Evolutionary conservation across 2,888 invertebrate genomes (phyloP).

Genomic region (Macrosoma leucophasiata): DNA sequence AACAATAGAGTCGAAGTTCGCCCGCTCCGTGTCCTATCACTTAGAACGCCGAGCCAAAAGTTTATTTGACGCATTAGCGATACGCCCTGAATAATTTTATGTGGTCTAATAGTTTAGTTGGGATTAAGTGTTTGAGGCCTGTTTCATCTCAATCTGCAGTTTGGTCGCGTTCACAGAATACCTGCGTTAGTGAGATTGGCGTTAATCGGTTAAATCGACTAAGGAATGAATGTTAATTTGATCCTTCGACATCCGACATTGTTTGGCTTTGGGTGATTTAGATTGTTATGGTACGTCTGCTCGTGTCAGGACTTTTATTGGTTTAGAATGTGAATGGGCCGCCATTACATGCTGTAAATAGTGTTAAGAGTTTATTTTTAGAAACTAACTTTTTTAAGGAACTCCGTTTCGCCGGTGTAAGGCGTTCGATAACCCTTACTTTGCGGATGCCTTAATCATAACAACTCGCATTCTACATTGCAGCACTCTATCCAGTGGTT

Average conservation of each 20-base stretch:
- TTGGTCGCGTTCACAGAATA: conserved; percentile 45
- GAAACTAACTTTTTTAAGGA: too few relatives aligned
- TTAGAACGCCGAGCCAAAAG: conserved; percentile 38
- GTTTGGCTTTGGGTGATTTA: conserved; percentile 29
- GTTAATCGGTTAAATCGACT: conserved; percentile 57
- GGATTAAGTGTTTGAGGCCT: conserved; percentile 51
- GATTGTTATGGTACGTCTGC: conserved; percentile 6
- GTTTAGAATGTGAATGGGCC: too few relatives aligned
- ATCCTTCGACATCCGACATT: conserved; percentile 34
- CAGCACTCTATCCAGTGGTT: too few relatives aligned
- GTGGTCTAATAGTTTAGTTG: conserved; percentile 62
- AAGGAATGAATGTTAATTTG: conserved; percentile 59
- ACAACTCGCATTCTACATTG: too few relatives aligned
- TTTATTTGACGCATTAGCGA: conserved; percentile 58
- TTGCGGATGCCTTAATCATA: too few relatives aligned
- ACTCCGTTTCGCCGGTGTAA: too few relatives aligned
- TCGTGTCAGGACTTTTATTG: conserved; percentile 7
- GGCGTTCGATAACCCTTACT: too few relatives aligned
- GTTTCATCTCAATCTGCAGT: conserved; percentile 42
- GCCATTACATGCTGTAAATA: too few relatives aligned
- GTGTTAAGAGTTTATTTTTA: too few relatives aligned
- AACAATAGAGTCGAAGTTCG: conserved; percentile 17
- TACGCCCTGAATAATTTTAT: conserved; percentile 60
- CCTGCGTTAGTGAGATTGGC: conserved; percentile 45
- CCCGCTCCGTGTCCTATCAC: conserved; percentile 21